Percentiles rank a stretch among this genome's conserved stretches.
Conservation (phyloP, 2,888 invertebrate genomes). For the Polydrusus tereticollis region DNA sequence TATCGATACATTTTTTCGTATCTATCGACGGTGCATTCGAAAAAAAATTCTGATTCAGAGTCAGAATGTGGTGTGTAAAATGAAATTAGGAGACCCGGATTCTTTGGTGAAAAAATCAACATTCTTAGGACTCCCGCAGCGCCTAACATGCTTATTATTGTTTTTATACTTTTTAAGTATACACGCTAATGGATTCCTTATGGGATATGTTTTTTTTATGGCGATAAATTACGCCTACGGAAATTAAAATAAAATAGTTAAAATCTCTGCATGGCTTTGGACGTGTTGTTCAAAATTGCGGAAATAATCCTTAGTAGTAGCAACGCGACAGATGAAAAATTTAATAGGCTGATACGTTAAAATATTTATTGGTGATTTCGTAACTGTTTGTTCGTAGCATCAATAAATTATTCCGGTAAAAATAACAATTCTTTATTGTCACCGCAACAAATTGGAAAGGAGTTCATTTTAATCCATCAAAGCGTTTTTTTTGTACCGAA, state of each 20-base stretch:
- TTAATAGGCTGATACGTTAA: background rate
- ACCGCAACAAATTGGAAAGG: constrained; percentile 11
- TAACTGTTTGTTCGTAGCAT: background rate
- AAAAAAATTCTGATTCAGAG: background rate
- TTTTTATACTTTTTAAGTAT: background rate
- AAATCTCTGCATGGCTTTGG: no score
- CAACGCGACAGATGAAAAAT: no score
- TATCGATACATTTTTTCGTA: background rate
- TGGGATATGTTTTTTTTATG: background rate
- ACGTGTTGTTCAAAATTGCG: no score
- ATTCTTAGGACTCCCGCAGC: background rate
- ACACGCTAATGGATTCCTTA: background rate
- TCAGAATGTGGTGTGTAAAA: background rate
- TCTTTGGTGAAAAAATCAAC: background rate
- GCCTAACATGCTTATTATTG: background rate
- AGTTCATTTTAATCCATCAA: constrained; percentile 29
- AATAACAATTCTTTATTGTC: constrained; percentile 30
- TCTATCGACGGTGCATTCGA: background rate
- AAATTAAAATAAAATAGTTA: no score
- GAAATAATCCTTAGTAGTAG: no score
- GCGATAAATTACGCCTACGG: background rate
- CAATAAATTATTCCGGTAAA: constrained; percentile 10
- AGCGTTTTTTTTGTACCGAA: constrained; percentile 23
- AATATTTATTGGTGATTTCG: constrained; percentile 1
- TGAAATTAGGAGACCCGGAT: background rate